phyloP scores from a whole-genome alignment of 2,888 invertebrate genomes.

The Ferrisia virgata region DNA sequence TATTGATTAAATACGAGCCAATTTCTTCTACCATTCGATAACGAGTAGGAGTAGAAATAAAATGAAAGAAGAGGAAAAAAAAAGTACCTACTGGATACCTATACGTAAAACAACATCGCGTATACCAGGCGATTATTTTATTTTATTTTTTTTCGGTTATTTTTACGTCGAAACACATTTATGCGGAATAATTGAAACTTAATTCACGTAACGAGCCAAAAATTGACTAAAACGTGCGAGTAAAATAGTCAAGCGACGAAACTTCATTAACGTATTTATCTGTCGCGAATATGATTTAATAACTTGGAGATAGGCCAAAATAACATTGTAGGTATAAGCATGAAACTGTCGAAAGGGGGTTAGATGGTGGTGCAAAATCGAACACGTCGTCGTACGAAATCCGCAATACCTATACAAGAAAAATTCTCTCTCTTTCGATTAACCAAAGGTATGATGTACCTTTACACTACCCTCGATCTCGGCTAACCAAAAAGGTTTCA shows the following conservation, averaged over 20 bases:
- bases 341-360: too few relatives aligned
- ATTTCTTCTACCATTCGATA: background rate
- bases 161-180: background rate
- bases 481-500: background rate
- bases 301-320: background rate
- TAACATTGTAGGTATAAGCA: background rate
- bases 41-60: background rate
- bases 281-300: conserved; percentile 21
- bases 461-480: background rate
- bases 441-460: background rate
- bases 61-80: background rate
- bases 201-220: conserved; percentile 14
- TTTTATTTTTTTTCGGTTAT: background rate
- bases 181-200: background rate
- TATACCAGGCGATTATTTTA: background rate
- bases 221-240: conserved; percentile 4
- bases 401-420: background rate
- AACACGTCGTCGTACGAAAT: background rate
- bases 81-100: too few relatives aligned
- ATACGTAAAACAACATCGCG: too few relatives aligned
- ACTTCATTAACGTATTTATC: conserved; percentile 17
- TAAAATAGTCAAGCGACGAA: background rate
- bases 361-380: background rate
- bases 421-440: background rate
- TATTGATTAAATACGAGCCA: conserved; percentile 1